A percentile compares a stretch with the other conserved stretches of the same genome.
phyloP scores from a whole-genome alignment of 2,888 invertebrate genomes.

The Drosophila suboccidentalis region DNA sequence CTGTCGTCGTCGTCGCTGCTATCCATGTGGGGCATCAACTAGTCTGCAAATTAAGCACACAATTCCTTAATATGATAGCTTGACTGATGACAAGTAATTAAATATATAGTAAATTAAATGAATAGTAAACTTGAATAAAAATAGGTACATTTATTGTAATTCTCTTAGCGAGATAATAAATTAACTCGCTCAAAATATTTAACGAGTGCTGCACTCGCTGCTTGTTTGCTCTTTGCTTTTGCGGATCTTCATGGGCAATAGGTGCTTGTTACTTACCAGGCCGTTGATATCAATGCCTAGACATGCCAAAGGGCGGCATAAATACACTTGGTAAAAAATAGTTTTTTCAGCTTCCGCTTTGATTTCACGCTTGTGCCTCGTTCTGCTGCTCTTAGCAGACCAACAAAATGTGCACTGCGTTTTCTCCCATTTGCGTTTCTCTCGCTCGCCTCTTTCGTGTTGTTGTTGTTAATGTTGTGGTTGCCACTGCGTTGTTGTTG shows the following conservation, averaged over 20 bases:
- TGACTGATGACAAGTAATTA: neutral
- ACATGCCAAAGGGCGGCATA: constrained; percentile 21
- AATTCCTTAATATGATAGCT: neutral
- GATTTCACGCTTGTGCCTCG: constrained; percentile 27
- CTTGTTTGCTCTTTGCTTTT: neutral
- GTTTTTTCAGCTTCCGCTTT: constrained; percentile 31
- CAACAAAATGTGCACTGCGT: constrained; percentile 42
- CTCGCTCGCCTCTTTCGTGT: constrained; percentile 12
- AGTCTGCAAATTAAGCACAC: constrained; percentile 2
- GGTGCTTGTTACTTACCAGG: constrained; percentile 41
- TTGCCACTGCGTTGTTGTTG: constrained; percentile 33
- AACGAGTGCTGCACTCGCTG: constrained; percentile 21
- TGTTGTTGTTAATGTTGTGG: constrained; percentile 23
- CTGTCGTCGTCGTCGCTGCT: constrained; percentile 75
- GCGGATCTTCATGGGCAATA: neutral
- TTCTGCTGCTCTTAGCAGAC: constrained; percentile 24
- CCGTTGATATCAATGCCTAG: constrained; percentile 18
- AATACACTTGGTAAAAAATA: constrained; percentile 22
- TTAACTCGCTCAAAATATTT: constrained; percentile 2
- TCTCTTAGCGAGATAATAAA: neutral
- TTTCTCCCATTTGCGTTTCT: constrained; percentile 47
- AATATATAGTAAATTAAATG: no score
- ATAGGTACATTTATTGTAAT: no score
- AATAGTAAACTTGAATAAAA: no score
- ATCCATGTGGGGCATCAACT: constrained; percentile 34